A percentile compares a stretch with the other conserved stretches of the same genome.
Evolutionary conservation across 2,113 vertebrate species (phyloP).

Genomic region (Nesogale talazaci): DNA sequence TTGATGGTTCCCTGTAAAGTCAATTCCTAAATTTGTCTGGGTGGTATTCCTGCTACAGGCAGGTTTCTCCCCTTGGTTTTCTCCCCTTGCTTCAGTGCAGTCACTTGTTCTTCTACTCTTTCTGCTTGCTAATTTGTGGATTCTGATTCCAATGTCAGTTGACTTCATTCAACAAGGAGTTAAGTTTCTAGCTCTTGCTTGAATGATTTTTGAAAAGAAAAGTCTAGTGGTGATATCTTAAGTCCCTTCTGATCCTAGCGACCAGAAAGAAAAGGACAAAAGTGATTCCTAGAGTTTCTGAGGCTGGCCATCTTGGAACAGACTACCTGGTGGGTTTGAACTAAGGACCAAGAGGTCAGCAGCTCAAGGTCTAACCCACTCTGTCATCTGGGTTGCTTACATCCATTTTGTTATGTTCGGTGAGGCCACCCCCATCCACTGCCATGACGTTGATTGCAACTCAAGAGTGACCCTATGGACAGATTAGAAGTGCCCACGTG

Average conservation of each 20-base stretch:
- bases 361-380: no score
- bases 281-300: no score
- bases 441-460: no score
- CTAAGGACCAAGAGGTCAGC: no score
- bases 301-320: no score
- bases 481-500: no score
- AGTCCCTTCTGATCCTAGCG: not conserved
- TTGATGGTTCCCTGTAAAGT: not conserved
- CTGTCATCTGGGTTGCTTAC: no score
- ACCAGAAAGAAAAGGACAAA: no score
- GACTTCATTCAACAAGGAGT: not conserved
- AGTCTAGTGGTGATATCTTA: not conserved
- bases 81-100: not conserved
- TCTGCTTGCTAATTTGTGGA: not conserved
- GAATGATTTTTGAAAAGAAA: slow-evolving; percentile 41
- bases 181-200: not conserved
- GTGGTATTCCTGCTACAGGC: not conserved
- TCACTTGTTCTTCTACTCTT: not conserved
- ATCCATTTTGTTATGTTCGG: no score
- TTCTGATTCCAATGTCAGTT: not conserved
- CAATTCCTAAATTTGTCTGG: not conserved
- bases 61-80: not conserved
- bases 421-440: no score
- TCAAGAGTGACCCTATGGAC: no score
- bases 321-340: no score